Conservation (phyloP, 2,888 invertebrate genomes). For the Nymphalis polychloros region DNA sequence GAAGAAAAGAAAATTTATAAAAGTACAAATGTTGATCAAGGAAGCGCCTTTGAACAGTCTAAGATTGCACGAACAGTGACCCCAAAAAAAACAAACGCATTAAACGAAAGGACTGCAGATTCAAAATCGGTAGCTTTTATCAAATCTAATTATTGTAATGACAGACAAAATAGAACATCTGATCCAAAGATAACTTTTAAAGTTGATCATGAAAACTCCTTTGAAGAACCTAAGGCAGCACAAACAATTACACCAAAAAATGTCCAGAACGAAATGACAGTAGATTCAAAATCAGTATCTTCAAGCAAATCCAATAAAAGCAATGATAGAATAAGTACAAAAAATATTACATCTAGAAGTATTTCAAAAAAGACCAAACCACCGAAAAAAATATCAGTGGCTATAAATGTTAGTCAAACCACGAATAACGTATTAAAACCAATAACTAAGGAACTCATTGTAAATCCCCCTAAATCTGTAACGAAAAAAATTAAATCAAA, state of each 20-base stretch:
- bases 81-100: background rate
- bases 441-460: background rate
- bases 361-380: background rate
- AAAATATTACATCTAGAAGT: background rate
- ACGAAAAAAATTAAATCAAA: background rate
- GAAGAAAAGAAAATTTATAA: background rate
- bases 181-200: background rate
- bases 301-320: background rate
- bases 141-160: background rate
- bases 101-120: background rate
- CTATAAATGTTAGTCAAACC: background rate
- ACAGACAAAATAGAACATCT: background rate
- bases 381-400: background rate
- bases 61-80: background rate
- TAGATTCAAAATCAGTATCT: background rate
- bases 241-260: background rate
- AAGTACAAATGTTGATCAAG: background rate
- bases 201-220: background rate
- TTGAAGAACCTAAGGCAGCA: background rate
- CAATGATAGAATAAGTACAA: background rate
- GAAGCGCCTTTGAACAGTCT: background rate
- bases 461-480: background rate
- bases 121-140: background rate
- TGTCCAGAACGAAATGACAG: background rate
- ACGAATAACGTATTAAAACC: background rate